Conservation (phyloP, 2,888 invertebrate species). For the Sinohyriopsis cumingii region DNA sequence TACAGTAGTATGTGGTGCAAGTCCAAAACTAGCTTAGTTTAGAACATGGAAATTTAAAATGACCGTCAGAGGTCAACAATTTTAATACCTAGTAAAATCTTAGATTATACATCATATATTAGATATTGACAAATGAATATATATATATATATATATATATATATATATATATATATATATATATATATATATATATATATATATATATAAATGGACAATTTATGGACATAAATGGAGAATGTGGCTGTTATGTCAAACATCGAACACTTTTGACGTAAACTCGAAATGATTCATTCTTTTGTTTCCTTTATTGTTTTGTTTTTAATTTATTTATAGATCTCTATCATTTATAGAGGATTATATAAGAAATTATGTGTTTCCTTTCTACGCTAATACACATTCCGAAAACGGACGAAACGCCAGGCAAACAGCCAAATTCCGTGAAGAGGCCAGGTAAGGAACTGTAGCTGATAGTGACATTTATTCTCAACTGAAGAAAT, state of each 20-base stretch:
- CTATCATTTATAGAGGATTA: conserved; percentile 49
- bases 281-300: not conserved
- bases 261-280: too few species aligned
- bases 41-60: too few species aligned
- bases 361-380: conserved; percentile 40
- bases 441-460: conserved; percentile 45
- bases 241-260: too few species aligned
- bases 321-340: conserved; percentile 21
- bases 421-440: conserved; percentile 42
- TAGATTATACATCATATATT: too few species aligned
- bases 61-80: too few species aligned
- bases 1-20: too few species aligned
- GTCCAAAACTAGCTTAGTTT: too few species aligned
- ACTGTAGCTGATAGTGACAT: too few species aligned
- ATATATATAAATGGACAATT: not conserved
- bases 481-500: not conserved
- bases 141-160: not conserved
- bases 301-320: too few species aligned
- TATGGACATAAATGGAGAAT: too few species aligned
- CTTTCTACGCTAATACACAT: conserved; percentile 53
- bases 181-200: not conserved
- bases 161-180: conserved; percentile 2
- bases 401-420: conserved; percentile 43
- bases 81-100: too few species aligned
- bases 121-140: too few species aligned